Conservation (phyloP, 2,888 invertebrate genomes). For the Hedychridium roseum region DNA sequence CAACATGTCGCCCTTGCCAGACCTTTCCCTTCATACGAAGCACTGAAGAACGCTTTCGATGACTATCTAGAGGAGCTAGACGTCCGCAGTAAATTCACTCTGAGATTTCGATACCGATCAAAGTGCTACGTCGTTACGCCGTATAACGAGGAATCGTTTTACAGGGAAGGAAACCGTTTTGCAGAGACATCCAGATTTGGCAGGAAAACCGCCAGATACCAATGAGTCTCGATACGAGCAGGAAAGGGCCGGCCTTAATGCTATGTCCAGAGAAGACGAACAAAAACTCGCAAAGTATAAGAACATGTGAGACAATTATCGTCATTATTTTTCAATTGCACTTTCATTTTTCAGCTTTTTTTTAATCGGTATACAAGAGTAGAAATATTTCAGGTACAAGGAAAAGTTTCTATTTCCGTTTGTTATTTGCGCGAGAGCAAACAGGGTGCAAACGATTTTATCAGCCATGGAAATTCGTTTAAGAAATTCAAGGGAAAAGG, state of each 20-base stretch:
- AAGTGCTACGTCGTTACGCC: background rate
- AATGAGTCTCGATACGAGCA: conserved; percentile 70
- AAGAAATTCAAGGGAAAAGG: conserved; percentile 66
- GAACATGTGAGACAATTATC: conserved; percentile 48
- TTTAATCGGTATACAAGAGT: background rate
- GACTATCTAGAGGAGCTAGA: conserved; percentile 68
- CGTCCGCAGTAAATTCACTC: conserved; percentile 63
- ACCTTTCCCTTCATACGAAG: conserved; percentile 66
- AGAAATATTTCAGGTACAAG: conserved; percentile 67
- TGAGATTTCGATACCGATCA: conserved; percentile 6
- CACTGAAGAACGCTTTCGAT: conserved; percentile 67
- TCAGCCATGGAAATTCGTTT: conserved; percentile 67
- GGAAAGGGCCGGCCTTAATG: conserved; percentile 66
- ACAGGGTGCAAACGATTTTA: conserved; percentile 70
- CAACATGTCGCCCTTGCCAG: conserved; percentile 63
- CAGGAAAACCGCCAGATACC: conserved; percentile 69
- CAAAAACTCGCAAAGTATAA: conserved; percentile 65
- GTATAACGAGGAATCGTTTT: conserved; percentile 11
- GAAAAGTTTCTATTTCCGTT: conserved; percentile 75
- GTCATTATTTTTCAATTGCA: conserved; percentile 8
- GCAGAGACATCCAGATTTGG: conserved; percentile 72
- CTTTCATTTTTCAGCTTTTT: conserved; percentile 7
- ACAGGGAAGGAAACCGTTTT: conserved; percentile 69
- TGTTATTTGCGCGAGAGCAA: conserved; percentile 73
- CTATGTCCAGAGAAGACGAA: conserved; percentile 67